Evolutionary conservation across 2,797 vertebrate species (phyloP).

Genomic region (Platyrinchus mystaceus): DNA sequence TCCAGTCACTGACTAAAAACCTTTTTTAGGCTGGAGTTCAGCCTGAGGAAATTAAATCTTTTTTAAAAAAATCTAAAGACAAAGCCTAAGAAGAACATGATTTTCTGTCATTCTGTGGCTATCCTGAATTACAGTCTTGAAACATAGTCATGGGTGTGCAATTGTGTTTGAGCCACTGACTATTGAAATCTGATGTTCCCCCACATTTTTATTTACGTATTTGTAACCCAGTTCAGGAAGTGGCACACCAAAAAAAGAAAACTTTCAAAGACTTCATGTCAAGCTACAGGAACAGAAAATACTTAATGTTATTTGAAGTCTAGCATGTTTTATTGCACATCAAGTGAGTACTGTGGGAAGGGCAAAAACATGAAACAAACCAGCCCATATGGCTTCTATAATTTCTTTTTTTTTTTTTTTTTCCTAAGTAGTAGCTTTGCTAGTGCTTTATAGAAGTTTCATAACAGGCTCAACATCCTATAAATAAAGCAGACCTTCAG

Average conservation of each 20-base stretch:
- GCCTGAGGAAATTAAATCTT: not conserved
- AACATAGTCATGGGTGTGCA: not conserved
- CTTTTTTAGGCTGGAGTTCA: not conserved
- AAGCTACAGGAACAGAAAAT: not conserved
- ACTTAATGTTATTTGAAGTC: not conserved
- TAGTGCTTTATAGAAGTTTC: not conserved
- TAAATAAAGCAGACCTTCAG: conserved; percentile 2
- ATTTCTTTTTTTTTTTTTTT: too few relatives aligned
- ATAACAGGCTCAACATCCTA: not conserved
- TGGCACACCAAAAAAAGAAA: not conserved
- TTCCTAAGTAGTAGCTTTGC: not conserved
- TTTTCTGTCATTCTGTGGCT: not conserved
- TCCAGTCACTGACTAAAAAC: not conserved
- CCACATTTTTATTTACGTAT: not conserved
- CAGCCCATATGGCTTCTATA: not conserved
- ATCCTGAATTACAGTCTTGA: not conserved
- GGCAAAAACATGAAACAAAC: not conserved
- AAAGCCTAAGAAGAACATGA: not conserved
- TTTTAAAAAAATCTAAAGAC: not conserved
- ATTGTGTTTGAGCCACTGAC: not conserved
- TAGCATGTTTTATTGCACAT: not conserved
- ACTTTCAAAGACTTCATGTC: not conserved
- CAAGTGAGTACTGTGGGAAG: not conserved
- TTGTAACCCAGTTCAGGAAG: not conserved
- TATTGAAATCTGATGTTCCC: not conserved